Conservation (phyloP, 2,797 vertebrate species). For the Gymnoscopelus braueri region DNA sequence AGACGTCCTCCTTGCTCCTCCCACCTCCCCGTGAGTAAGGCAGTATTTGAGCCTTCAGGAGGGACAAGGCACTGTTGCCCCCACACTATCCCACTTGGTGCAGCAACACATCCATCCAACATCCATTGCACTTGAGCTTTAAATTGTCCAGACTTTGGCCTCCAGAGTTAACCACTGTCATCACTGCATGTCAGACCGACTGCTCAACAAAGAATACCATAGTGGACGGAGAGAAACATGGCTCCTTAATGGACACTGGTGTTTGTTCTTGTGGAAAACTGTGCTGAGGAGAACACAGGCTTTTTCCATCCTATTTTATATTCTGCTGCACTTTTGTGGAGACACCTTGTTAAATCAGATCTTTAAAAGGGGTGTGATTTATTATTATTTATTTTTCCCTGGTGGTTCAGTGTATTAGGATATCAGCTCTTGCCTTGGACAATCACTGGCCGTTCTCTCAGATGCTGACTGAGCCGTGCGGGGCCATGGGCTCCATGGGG, state of each 20-base stretch:
- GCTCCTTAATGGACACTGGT: conserved; percentile 27
- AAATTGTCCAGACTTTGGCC: conserved; percentile 25
- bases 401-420: conserved; percentile 44
- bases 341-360: too few species aligned
- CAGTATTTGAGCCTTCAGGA: conserved; percentile 90
- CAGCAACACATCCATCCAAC: conserved; percentile 3
- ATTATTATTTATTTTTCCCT: conserved; percentile 23
- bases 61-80: conserved; percentile 79
- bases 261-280: conserved; percentile 28
- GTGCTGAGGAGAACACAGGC: conserved; percentile 3
- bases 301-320: neutral
- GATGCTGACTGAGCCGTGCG: conserved; percentile 80
- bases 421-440: conserved; percentile 42
- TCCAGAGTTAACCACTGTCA: conserved; percentile 5
- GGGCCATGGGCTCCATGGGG: conserved; percentile 85
- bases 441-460: conserved; percentile 12
- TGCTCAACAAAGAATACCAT: conserved; percentile 21
- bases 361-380: conserved; percentile 2
- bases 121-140: conserved; percentile 34
- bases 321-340: neutral
- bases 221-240: conserved; percentile 42
- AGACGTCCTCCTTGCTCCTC: conserved; percentile 86
- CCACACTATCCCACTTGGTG: conserved; percentile 47
- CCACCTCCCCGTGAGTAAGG: conserved; percentile 74
- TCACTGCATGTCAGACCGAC: neutral